Conservation (phyloP, 2,113 vertebrate species). For the Mungos mungo region DNA sequence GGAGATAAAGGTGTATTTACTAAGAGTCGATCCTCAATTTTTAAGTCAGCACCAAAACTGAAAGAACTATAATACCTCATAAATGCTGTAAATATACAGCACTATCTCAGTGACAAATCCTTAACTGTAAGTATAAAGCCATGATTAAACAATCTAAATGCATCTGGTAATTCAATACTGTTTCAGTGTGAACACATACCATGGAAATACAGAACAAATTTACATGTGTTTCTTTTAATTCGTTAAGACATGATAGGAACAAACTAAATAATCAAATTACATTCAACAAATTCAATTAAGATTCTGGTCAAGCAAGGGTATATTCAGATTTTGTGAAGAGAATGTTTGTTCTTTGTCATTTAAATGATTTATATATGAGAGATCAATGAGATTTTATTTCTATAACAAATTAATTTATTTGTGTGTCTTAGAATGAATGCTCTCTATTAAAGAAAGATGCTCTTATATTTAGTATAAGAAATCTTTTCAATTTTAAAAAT, state of each 20-base stretch:
- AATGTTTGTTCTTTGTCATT: background rate
- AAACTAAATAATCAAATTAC: conserved; percentile 7
- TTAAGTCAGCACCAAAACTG: background rate
- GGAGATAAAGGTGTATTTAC: background rate
- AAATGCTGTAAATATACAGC: background rate
- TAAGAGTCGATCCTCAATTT: background rate
- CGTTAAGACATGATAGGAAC: conserved; percentile 12
- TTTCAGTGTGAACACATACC: background rate
- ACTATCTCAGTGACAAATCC: background rate
- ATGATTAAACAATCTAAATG: background rate
- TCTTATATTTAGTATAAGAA: background rate
- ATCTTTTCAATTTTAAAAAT: background rate
- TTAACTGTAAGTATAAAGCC: background rate
- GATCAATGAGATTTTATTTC: background rate
- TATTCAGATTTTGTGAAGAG: background rate
- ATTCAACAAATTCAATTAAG: background rate
- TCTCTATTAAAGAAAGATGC: background rate
- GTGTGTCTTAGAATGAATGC: background rate
- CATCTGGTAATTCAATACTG: background rate
- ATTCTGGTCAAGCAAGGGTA: background rate
- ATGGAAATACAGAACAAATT: background rate
- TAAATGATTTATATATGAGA: background rate
- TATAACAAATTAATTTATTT: background rate
- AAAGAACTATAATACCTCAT: background rate
- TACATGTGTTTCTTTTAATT: background rate